Evolutionary conservation across 2,113 vertebrate species (phyloP).

Genomic region (Heliornis fulica): DNA sequence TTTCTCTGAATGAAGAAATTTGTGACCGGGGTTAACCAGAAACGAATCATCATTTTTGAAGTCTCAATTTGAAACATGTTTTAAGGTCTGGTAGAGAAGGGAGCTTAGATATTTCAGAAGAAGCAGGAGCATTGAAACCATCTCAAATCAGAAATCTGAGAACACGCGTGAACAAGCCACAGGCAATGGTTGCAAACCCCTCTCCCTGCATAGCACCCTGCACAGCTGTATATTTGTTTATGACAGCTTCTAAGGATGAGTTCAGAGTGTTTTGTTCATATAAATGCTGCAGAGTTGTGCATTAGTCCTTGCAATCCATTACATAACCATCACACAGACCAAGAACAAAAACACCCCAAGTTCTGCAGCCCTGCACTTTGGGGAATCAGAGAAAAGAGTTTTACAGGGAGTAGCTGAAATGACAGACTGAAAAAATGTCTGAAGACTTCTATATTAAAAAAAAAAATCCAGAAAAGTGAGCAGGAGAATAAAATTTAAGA

Average conservation of each 20-base stretch:
- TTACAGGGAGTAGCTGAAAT: background rate
- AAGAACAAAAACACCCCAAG: accelerated
- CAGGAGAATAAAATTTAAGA: background rate
- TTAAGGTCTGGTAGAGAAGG: background rate
- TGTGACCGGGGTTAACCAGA: background rate
- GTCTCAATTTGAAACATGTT: background rate
- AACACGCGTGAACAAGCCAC: accelerated
- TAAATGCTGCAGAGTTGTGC: background rate
- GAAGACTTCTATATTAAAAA: background rate
- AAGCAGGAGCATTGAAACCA: background rate
- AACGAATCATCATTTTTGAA: background rate
- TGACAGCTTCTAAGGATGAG: background rate
- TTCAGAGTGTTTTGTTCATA: background rate
- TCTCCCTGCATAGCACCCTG: background rate
- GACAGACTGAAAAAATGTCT: background rate
- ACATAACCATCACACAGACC: accelerated
- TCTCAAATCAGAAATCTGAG: background rate
- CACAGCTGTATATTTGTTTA: background rate
- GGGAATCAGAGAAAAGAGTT: background rate
- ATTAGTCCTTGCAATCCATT: background rate
- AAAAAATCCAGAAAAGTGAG: background rate
- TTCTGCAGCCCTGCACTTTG: accelerated
- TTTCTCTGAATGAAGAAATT: background rate
- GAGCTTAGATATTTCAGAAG: background rate
- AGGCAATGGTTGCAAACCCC: background rate